Conservation (phyloP, 30 jellyfish, hydroid and myxozoan species). For the Turritopsis rubra region DNA sequence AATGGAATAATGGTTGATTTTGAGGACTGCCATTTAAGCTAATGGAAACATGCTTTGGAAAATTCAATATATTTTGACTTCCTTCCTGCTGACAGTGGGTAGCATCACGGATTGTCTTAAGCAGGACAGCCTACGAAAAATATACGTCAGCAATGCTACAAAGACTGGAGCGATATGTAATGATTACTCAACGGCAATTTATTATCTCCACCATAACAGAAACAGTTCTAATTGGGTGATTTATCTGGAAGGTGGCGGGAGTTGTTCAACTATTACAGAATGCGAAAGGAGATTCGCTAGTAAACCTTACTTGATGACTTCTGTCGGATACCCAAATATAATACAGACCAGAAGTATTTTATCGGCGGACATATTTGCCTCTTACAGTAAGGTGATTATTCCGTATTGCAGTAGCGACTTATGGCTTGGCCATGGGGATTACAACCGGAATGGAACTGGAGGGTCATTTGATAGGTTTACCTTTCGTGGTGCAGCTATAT, state of each 20-base stretch:
- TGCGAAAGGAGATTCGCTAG: conserved; percentile 32
- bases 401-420: conserved; percentile 88
- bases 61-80: too few relatives aligned
- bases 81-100: too few relatives aligned
- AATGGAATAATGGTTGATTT: too few relatives aligned
- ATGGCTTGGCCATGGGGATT: conserved; percentile 64
- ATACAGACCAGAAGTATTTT: conserved; percentile 45
- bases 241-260: conserved; percentile 93
- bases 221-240: conserved; percentile 60
- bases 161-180: conserved; percentile 51
- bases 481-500: conserved; percentile 54
- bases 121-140: too few relatives aligned
- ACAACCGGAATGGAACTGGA: neutral
- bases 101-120: too few relatives aligned
- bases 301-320: conserved; percentile 52
- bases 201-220: conserved; percentile 42
- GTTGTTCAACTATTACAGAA: conserved; percentile 42
- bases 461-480: neutral
- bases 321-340: conserved; percentile 38
- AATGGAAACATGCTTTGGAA: too few relatives aligned
- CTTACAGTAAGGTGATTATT: conserved; percentile 49
- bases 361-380: conserved; percentile 27
- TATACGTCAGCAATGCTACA: too few relatives aligned
- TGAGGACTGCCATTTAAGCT: too few relatives aligned
- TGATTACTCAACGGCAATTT: conserved; percentile 56